Evolutionary conservation across 92 coral and sea anemone genomes (phyloP), one percentile per base, ranked within the genome.

Genomic region (Zoanthus gigantus): DNA sequence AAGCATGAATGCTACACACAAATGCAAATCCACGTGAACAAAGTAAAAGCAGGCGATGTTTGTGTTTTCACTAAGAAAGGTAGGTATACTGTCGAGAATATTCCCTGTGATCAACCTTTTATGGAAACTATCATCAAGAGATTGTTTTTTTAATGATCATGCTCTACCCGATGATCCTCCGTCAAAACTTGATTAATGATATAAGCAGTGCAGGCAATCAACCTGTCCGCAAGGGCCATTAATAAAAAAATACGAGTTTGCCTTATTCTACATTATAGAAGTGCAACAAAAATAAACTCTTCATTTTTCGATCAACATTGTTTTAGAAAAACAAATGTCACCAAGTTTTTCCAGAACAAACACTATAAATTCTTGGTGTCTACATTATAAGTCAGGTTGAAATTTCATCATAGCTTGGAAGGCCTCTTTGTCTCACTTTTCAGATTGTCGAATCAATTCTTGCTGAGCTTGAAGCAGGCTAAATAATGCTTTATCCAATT

Each of bases 1-100:
- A 67, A 65, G 14, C 94, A 92, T 53, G 42, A 30, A 50, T 74
- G 84, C 72, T 92, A 92, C 83, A 92, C 91, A 28, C 94, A 89
- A 68, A 45, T 92, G 17, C 90, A 92, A 65, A 85, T 89, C 74
- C 84, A 77, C 78, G 92, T 92, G 3, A 79, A 83, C 50, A 44
- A 74, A 15, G 56, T 90, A 14, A n/a, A 37, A 15, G 69, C 45
- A 15, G 77, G 79, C 12, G 78, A 50, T 44, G 30, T 84, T 50
- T 42, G 77, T 84, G 81, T 73, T 53, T 84, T 29, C 48, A 83
- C 42, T 56, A 17, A 48, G 9, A 32, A 45, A 79, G 23, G 9
- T 13, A 37, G 72, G 7, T 81, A 90, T 65, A 42, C 63, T 2
- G 82, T 79, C 32, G 90, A 90, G 73, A 76, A n/a, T 13, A 79